These are phyloP conservation scores for Lycopodina hypogea DNA, from an alignment of 37 sponge, comb jelly and placozoan genomes.

Conservation along the genomic window DNA sequence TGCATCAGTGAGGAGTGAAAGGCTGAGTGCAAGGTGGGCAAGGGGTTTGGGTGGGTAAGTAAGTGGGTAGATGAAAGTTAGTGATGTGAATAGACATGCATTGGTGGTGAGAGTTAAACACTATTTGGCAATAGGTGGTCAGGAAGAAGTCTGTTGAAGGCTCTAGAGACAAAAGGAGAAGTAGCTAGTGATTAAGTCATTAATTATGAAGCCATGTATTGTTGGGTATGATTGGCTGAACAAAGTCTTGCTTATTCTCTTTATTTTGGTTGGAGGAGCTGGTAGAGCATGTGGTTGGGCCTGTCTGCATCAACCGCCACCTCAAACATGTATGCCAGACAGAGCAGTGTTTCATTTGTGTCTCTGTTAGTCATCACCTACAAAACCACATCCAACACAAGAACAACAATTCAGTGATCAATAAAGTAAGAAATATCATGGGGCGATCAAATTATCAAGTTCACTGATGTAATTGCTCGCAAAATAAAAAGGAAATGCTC, in stretches of 20 bases:
- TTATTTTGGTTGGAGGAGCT: constrained; percentile 79
- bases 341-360: constrained; percentile 89
- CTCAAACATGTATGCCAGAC: constrained; percentile 96
- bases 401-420: too few species aligned
- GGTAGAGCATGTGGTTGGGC: constrained; percentile 75
- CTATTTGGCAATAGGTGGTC: too few species aligned
- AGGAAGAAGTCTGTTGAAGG: too few species aligned
- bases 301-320: constrained; percentile 75
- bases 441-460: too few species aligned
- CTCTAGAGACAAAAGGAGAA: too few species aligned
- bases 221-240: too few species aligned
- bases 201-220: too few species aligned
- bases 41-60: not conserved
- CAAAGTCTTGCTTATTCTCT: constrained; percentile 12
- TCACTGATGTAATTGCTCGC: too few species aligned
- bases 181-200: too few species aligned
- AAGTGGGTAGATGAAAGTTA: not conserved
- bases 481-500: too few species aligned
- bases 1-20: not conserved
- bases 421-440: too few species aligned
- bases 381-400: not conserved
- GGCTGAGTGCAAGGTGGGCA: not conserved
- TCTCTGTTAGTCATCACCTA: constrained; percentile 93
- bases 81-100: not conserved
- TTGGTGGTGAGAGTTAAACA: not conserved